Conservation (phyloP, 2,113 vertebrate species). For the Agelaius tricolor region DNA sequence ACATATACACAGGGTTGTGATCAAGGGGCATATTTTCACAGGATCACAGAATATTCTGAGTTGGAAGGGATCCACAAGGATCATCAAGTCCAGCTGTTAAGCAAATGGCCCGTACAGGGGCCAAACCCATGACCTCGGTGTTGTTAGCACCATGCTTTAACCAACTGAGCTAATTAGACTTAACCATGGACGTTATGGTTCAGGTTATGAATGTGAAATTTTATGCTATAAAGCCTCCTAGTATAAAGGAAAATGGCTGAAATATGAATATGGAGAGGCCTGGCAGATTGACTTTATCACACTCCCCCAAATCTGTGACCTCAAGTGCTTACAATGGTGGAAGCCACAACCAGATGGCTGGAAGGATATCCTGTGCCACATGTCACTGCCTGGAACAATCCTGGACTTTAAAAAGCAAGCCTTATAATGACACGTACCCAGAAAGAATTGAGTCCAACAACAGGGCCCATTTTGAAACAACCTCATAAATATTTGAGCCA, state of each 20-base stretch:
- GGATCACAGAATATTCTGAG: background rate
- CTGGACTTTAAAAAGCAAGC: background rate
- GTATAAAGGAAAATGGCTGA: background rate
- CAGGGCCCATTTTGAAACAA: background rate
- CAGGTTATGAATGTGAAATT: background rate
- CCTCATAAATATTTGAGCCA: background rate
- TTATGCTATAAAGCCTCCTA: background rate
- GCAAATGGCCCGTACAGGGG: background rate
- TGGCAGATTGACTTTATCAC: background rate
- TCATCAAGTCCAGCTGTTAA: background rate
- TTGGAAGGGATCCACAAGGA: background rate
- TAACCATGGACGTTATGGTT: rapidly evolving
- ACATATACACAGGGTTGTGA: background rate
- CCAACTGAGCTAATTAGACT: background rate
- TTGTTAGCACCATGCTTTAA: background rate
- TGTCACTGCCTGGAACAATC: background rate
- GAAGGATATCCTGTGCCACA: background rate
- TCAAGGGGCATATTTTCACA: background rate
- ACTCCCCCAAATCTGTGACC: background rate
- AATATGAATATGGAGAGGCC: background rate
- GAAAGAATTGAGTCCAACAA: background rate
- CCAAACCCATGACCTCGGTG: background rate
- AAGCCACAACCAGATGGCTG: background rate
- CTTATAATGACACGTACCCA: background rate
- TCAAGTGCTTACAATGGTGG: background rate